A percentile compares a stretch with the other conserved stretches of the same genome.
Conservation (phyloP, 2,888 invertebrate genomes). For the Netelia fuscicornis region DNA sequence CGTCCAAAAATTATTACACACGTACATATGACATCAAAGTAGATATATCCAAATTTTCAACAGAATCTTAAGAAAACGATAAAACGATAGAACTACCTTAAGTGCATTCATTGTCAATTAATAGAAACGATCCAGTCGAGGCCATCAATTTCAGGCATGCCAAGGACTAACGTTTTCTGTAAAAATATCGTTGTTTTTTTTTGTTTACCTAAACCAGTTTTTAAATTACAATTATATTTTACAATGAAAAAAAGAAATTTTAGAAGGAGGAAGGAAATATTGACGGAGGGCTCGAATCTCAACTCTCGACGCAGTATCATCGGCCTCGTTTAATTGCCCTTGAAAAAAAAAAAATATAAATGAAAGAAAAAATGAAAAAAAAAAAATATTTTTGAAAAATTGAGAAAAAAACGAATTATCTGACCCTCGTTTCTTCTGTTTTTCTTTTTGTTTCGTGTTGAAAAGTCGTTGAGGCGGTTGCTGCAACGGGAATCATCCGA, state of each 20-base stretch:
- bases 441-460: constrained; percentile 78
- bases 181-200: constrained; percentile 11
- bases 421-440: constrained; percentile 73
- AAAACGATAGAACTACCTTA: no score
- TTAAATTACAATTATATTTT: neutral
- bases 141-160: neutral
- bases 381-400: neutral
- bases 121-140: constrained; percentile 9
- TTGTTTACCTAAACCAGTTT: constrained; percentile 7
- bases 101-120: no score
- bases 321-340: constrained; percentile 29
- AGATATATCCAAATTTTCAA: no score
- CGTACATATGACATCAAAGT: no score
- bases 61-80: no score
- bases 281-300: constrained; percentile 34
- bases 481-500: constrained; percentile 84
- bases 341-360: neutral
- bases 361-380: neutral
- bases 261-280: constrained; percentile 25
- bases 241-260: neutral
- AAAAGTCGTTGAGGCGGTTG: constrained; percentile 83
- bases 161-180: constrained; percentile 31
- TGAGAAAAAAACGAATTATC: constrained; percentile 31
- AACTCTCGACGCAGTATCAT: constrained; percentile 24
- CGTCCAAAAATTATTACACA: no score